Evolutionary conservation across 2,113 vertebrate genomes (phyloP).

Genomic region (Agapornis roseicollis): DNA sequence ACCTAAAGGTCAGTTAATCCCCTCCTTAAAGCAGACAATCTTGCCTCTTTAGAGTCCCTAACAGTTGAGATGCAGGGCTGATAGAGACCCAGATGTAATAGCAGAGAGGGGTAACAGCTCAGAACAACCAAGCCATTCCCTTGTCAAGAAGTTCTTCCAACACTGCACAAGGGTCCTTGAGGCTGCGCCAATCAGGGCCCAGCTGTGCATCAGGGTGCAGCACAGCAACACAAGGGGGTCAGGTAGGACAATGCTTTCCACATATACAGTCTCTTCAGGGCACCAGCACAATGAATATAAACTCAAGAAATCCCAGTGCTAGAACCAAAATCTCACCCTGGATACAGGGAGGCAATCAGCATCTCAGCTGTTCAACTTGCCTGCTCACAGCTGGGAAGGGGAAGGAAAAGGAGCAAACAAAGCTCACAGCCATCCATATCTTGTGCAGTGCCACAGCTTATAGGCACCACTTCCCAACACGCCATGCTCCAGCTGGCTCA

Average conservation of each 20-base stretch:
- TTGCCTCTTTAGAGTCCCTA: background rate
- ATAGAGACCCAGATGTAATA: background rate
- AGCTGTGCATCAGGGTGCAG: background rate
- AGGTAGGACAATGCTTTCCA: background rate
- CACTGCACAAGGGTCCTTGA: background rate
- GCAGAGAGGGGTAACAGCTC: background rate
- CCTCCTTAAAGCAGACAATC: background rate
- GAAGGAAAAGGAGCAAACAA: background rate
- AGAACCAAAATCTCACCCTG: background rate
- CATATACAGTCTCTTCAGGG: background rate
- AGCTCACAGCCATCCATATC: background rate
- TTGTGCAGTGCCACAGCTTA: background rate
- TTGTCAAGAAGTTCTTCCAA: background rate
- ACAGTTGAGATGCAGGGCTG: background rate
- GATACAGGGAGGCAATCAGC: background rate
- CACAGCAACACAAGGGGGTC: background rate
- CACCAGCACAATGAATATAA: background rate
- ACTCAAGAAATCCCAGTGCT: background rate
- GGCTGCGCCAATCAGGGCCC: background rate
- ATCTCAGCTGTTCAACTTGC: background rate
- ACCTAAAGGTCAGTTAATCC: background rate
- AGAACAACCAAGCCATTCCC: background rate
- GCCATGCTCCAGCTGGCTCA: slow-evolving; percentile 20
- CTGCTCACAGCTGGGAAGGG: background rate
- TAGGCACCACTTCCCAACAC: background rate